Evolutionary conservation across 2,888 invertebrate genomes (phyloP).

Genomic region (Ornithoptera alexandrae): DNA sequence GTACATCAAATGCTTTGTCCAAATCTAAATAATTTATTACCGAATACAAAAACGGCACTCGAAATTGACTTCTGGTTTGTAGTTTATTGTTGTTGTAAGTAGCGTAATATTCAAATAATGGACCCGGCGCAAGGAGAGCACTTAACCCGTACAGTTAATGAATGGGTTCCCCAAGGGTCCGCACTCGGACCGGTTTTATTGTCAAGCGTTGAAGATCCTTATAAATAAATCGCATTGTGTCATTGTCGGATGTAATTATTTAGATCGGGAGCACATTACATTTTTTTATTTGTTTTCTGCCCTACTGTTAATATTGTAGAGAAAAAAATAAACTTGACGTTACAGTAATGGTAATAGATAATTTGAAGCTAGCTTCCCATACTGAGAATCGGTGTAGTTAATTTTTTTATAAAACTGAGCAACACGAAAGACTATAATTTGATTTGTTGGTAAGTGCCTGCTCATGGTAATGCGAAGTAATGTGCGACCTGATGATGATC

Average conservation of each 20-base stretch:
- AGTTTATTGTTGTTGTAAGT: conserved; percentile 50
- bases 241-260: conserved; percentile 23
- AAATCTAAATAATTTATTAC: conserved; percentile 36
- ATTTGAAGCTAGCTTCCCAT: neutral
- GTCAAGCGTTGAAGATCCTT: conserved; percentile 19
- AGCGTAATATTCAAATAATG: conserved; percentile 61
- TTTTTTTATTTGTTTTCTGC: neutral
- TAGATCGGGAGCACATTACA: conserved; percentile 8
- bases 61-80: conserved; percentile 52
- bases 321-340: neutral
- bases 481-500: too few relatives aligned
- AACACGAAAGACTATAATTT: too few relatives aligned
- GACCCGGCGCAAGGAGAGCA: conserved; percentile 40
- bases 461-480: too few relatives aligned
- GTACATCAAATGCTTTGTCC: conserved; percentile 39
- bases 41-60: conserved; percentile 35
- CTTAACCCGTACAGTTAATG: conserved; percentile 35
- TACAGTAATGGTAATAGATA: too few relatives aligned
- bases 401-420: too few relatives aligned
- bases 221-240: conserved; percentile 22
- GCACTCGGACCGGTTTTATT: conserved; percentile 34
- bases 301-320: neutral
- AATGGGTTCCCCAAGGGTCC: conserved; percentile 15
- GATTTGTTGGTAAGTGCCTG: too few relatives aligned
- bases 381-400: neutral